Base-by-base conservation (phyloP, 1,140 invertebrate genomes). In the Ganaspis sp. region DNA sequence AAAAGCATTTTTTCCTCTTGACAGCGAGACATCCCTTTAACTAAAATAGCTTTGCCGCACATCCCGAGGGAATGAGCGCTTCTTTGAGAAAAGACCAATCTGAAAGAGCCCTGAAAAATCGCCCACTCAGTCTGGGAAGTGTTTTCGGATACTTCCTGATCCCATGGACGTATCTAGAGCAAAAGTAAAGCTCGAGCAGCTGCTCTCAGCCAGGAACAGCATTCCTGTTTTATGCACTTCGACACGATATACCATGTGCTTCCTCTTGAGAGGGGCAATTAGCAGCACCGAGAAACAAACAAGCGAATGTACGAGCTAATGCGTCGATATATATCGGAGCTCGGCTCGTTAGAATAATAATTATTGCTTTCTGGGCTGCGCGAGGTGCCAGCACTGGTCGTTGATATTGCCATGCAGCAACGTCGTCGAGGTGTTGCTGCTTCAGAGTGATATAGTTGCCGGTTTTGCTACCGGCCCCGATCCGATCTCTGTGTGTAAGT, bases 401-500 rank as follows among this genome's bases (percentile, higher is more conserved):
- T 64, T 29, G 58, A 64, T 64, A 64, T 64, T 64, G 23, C 58
- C 58, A 17, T 15, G 45, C 45, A 45, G 11, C 54, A 26, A 26
- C 21, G 23, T 64, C 71, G 29, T 40, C 49, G 74, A 70, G 53
- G 75, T 74, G 73, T 70, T 76, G 74, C 49, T 76, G 78, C 64
- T 76, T 70, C 70, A 73, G 72, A 70, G 81, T 83, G 81, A 83
- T 85, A 85, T 81, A 84, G 80, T 84, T 83, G 79, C 80, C 78
- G 79, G 74, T 81, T 54, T 34, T 54, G 76, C 84, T 82, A 82
- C 81, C 82, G 81, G 78, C 77, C 69, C 75, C 87, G 88, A 89
- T 89, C 80, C 80, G 84, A 88, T 89, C 87, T 83, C 83, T 69
- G 80, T 77, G 77, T 84, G 84, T 87, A 87, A 85, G 86, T 87